phyloP scores from a whole-genome alignment of 2,888 invertebrate species.

The Lepidocyrtoides sp. region DNA sequence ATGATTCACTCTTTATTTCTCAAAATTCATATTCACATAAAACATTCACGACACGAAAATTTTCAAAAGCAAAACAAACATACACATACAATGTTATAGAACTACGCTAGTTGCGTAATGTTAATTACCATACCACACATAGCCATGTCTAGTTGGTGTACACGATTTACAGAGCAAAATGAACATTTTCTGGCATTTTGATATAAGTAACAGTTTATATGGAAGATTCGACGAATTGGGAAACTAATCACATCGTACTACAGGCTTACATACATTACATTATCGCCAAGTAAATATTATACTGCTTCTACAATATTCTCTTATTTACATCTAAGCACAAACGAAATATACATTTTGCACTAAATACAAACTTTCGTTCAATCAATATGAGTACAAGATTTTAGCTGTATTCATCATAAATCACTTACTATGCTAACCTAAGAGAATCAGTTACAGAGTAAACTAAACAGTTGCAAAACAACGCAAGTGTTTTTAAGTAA shows the following conservation, averaged over 20 bases:
- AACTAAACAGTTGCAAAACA: neutral
- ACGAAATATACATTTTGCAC: neutral
- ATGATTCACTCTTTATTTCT: neutral
- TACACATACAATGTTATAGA: too few species aligned
- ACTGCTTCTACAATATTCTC: neutral
- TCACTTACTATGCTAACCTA: too few species aligned
- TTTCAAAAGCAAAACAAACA: too few species aligned
- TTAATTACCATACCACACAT: neutral
- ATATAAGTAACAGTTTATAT: neutral
- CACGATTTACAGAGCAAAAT: too few species aligned
- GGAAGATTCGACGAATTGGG: neutral
- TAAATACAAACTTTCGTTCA: neutral
- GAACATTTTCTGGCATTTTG: conserved; percentile 3
- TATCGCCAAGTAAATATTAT: too few species aligned
- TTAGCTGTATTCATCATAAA: too few species aligned
- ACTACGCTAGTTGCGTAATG: neutral
- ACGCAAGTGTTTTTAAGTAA: neutral
- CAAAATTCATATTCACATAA: too few species aligned
- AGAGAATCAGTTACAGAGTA: neutral
- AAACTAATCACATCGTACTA: neutral
- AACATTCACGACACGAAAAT: too few species aligned
- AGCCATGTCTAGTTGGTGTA: too few species aligned
- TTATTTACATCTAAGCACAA: neutral
- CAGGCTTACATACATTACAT: too few species aligned
- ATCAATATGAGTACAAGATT: too few species aligned